These are phyloP conservation scores for Melanotaenia parkinsoni DNA, from an alignment of 2,797 vertebrate genomes.

Conservation along the genomic window DNA sequence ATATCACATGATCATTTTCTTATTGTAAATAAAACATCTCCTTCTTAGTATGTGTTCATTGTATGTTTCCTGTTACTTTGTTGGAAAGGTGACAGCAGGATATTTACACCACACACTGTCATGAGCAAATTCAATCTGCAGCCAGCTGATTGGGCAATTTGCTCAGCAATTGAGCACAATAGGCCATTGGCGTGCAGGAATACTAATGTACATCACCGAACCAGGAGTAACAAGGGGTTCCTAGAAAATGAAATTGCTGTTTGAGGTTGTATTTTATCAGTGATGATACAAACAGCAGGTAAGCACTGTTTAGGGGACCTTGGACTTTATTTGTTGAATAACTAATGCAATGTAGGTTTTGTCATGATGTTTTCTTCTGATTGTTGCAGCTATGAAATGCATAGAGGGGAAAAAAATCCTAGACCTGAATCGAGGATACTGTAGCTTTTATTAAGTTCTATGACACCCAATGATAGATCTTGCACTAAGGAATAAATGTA, in stretches of 20 bases:
- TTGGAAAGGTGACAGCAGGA: constrained; percentile 63
- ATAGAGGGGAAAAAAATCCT: too few species aligned
- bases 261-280: constrained; percentile 25
- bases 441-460: too few species aligned
- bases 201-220: constrained; percentile 62
- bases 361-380: too few species aligned
- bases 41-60: constrained; percentile 32
- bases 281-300: constrained; percentile 18
- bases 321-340: not conserved
- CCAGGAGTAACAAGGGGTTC: constrained; percentile 26
- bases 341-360: constrained; percentile 1
- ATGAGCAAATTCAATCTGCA: constrained; percentile 76
- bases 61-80: constrained; percentile 46
- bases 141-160: constrained; percentile 75
- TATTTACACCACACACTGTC: constrained; percentile 71
- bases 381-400: too few species aligned
- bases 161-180: constrained; percentile 73
- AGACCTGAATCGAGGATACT: too few species aligned
- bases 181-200: constrained; percentile 58
- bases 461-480: too few species aligned
- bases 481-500: too few species aligned
- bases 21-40: not conserved
- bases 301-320: not conserved
- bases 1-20: not conserved
- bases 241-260: constrained; percentile 17